These are phyloP conservation scores for Temnothorax rugatulus DNA, from an alignment of 2,888 invertebrate genomes.

Conservation along the genomic window DNA sequence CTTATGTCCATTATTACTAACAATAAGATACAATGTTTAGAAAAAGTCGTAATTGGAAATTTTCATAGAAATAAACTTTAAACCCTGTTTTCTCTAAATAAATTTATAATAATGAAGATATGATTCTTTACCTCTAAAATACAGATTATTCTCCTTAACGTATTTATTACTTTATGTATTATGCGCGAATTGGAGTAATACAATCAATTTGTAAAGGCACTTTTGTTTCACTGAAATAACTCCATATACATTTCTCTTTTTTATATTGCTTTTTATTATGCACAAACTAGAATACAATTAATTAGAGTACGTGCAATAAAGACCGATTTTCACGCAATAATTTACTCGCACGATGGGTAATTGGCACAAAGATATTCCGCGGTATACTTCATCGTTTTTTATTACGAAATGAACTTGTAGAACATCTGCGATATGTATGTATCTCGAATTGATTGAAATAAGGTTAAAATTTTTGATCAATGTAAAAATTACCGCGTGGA, in stretches of 20 bases:
- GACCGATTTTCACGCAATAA: background rate
- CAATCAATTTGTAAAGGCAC: background rate
- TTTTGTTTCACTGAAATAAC: too few relatives aligned
- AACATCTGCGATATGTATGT: background rate
- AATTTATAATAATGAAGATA: too few relatives aligned
- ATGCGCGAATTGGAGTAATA: background rate
- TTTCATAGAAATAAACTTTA: too few relatives aligned
- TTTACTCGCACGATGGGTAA: background rate
- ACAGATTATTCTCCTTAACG: too few relatives aligned
- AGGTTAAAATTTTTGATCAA: conserved; percentile 37
- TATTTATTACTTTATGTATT: background rate
- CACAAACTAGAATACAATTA: background rate
- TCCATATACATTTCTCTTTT: background rate
- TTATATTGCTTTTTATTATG: background rate
- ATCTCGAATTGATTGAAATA: background rate
- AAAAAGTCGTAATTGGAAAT: too few relatives aligned
- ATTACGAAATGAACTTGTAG: conserved; percentile 5
- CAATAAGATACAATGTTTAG: too few relatives aligned
- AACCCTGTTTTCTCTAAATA: too few relatives aligned
- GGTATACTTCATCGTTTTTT: conserved; percentile 9
- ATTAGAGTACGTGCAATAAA: background rate
- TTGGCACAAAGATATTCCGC: background rate
- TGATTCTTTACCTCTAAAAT: too few relatives aligned
- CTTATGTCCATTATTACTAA: too few relatives aligned
- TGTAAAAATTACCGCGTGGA: background rate